These are phyloP conservation scores for Dufourea novaeangliae DNA, from an alignment of 1,140 invertebrate species.

Conservation along the genomic window DNA sequence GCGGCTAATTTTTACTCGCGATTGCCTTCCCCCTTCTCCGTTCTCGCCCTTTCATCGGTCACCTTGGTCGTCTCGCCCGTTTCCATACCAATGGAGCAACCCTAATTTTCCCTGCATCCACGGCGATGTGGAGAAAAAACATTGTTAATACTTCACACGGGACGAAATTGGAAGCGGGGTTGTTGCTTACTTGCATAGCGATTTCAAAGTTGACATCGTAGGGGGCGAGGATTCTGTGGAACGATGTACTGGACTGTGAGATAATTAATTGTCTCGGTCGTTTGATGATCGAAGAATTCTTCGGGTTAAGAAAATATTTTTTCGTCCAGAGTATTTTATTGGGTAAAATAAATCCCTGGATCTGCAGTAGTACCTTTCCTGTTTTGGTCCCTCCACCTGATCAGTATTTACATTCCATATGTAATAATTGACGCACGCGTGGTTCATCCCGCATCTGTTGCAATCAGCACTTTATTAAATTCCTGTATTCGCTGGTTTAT, in stretches of 20 bases:
- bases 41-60: constrained; percentile 47
- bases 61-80: constrained; percentile 37
- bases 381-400: too few species aligned
- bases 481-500: constrained; percentile 4
- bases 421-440: constrained; percentile 2
- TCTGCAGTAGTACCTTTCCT: too few species aligned
- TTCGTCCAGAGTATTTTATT: too few species aligned
- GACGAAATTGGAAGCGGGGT: not conserved
- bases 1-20: constrained; percentile 71
- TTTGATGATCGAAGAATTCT: too few species aligned
- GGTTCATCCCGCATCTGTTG: constrained; percentile 4
- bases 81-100: constrained; percentile 4
- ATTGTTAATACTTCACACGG: constrained; percentile 12
- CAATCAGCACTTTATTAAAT: constrained; percentile 2
- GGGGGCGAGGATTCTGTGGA: too few species aligned
- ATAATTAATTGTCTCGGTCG: too few species aligned
- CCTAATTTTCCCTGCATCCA: constrained; percentile 39
- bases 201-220: too few species aligned
- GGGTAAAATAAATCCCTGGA: too few species aligned
- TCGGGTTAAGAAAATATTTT: too few species aligned
- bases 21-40: constrained; percentile 30
- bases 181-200: too few species aligned
- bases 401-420: not conserved
- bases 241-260: too few species aligned
- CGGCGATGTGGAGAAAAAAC: constrained; percentile 19